Evolutionary conservation across 2,888 invertebrate species (phyloP).

Genomic region (Frankliniella intonsa): DNA sequence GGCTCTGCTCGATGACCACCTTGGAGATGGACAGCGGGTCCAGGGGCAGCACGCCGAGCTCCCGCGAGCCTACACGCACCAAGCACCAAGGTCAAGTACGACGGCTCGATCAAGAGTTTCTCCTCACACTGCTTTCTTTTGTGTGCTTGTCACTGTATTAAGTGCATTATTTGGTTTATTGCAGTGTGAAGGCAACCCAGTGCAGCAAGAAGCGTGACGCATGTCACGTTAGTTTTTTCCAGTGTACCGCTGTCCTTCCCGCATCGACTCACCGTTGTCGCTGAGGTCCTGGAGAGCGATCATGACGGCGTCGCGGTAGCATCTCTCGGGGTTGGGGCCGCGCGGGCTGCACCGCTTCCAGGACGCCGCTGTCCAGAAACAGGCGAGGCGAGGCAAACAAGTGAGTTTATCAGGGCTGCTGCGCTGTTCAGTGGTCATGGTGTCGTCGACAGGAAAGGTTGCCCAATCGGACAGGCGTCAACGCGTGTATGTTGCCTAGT

Average conservation of each 20-base stretch:
- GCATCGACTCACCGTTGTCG: background rate
- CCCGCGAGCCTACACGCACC: background rate
- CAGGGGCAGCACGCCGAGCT: slow-evolving; percentile 29
- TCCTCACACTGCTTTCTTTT: background rate
- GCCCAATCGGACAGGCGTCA: too few species aligned
- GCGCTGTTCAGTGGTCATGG: too few species aligned
- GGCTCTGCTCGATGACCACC: slow-evolving; percentile 31
- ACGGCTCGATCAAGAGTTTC: background rate
- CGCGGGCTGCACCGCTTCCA: background rate
- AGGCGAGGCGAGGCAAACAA: background rate
- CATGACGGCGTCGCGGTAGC: background rate
- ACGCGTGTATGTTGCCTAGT: too few species aligned
- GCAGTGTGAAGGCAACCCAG: background rate
- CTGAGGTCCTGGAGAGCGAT: background rate
- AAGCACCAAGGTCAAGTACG: too few species aligned
- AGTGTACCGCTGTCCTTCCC: too few species aligned
- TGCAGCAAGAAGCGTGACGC: too few species aligned
- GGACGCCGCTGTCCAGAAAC: background rate
- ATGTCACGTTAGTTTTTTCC: too few species aligned
- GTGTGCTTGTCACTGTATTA: background rate
- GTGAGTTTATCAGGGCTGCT: too few species aligned
- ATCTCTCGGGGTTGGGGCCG: background rate
- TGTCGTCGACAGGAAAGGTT: too few species aligned
- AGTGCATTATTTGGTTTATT: background rate
- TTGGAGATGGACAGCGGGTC: slow-evolving; percentile 32